Conservation (phyloP, 2,113 vertebrate genomes). For the Pelodiscus sinensis region DNA sequence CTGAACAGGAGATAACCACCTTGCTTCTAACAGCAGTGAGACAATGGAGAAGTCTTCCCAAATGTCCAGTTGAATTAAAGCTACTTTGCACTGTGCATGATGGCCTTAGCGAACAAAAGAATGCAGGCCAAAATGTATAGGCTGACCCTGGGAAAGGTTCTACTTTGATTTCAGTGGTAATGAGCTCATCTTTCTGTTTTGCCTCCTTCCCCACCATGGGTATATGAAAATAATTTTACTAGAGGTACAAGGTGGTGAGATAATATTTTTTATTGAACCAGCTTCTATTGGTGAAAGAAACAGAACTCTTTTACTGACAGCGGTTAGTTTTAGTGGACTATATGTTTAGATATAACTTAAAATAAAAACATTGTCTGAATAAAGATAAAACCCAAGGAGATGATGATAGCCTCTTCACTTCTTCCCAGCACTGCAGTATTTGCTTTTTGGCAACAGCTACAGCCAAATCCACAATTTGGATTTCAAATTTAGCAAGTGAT, state of each 20-base stretch:
- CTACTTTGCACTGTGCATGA: neutral
- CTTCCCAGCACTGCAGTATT: constrained; percentile 60
- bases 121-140: neutral
- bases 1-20: neutral
- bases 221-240: constrained; percentile 51
- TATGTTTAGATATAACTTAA: constrained; percentile 26
- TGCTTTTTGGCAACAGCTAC: constrained; percentile 65
- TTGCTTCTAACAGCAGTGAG: neutral
- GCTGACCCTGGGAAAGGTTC: neutral
- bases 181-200: constrained; percentile 7
- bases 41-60: neutral
- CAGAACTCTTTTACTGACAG: constrained; percentile 52
- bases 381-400: constrained; percentile 11
- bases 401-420: constrained; percentile 56
- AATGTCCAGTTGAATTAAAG: neutral
- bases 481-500: constrained; percentile 79
- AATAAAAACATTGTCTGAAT: constrained; percentile 25
- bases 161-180: neutral
- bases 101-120: neutral
- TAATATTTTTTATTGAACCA: no score
- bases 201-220: neutral
- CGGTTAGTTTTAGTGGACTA: constrained; percentile 48
- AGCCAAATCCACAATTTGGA: constrained; percentile 74
- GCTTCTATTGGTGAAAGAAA: no score
- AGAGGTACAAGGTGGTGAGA: neutral